Evolutionary conservation across 2,888 invertebrate genomes (phyloP), one percentile per base, ranked within the genome.

Genomic region (Acleris sparsana): DNA sequence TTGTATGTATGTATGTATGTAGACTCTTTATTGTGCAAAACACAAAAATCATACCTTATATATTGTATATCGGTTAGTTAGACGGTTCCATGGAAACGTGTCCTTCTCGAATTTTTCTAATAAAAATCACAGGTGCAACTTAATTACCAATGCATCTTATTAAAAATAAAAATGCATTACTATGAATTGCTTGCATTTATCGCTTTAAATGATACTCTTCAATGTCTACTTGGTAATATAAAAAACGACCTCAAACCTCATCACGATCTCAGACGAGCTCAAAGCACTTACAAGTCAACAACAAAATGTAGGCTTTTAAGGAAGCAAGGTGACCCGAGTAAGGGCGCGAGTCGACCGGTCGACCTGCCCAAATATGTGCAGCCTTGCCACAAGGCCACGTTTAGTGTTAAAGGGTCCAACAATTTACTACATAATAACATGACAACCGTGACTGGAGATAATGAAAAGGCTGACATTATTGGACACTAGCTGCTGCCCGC

Each of bases 301-400:
- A 53, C 59, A 64, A 64, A 60, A 60, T 64, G 53, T 33, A 11
- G 13, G 22, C 64, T 44, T 60, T 64, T 64, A 64, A 64, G 59
- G 59, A 64, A 59, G 53, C 64, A 60, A 64, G 63, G 63, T 64
- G 59, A 64, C 17, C 22, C 18, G 53, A 39, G 58, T 53, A 67
- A 63, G 67, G 71, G 71, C 71, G 53, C 62, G 46, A 57, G 51
- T 58, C 56, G 53, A 63, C 73, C 72, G 62, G 78, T 51, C 71
- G 80, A 65, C 78, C 79, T 75, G 72, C 74, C 83, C 83, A 81
- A 82, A 81, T 77, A 70, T 66, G 75, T 73, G 43, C 57, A 75
- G 71, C 78, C 80, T 82, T 76, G 80, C 59, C 63, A 57, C 66
- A 75, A 82, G 83, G 82, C 70, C 75, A 71, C 58, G 56, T 62